A percentile compares a stretch with the other conserved stretches of the same genome.
These are phyloP conservation scores for Poliocrania exsul DNA, from an alignment of 2,797 vertebrate species.

Conservation along the genomic window DNA sequence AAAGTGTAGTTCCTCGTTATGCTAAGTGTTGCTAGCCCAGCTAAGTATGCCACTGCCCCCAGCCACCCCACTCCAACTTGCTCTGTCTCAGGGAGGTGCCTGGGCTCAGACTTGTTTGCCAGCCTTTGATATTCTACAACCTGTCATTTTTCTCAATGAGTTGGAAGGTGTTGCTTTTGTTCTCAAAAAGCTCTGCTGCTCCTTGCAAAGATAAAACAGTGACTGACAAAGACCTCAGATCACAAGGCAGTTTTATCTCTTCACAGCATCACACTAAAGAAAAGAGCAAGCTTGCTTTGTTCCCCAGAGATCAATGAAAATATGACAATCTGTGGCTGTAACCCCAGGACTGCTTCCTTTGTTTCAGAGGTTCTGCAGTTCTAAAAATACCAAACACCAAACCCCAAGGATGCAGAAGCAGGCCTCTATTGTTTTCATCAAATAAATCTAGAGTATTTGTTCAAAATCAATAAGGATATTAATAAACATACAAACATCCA, in stretches of 20 bases:
- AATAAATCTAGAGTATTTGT: not conserved
- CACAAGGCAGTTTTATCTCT: slow-evolving; percentile 38
- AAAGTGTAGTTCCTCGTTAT: not conserved
- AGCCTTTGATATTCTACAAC: slow-evolving; percentile 6
- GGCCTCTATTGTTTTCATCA: not conserved
- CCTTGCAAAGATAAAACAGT: not conserved
- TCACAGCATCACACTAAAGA: not conserved
- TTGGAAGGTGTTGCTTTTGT: not conserved
- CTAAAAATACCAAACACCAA: not conserved
- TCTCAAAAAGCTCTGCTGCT: slow-evolving; percentile 1
- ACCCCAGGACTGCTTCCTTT: slow-evolving; percentile 25
- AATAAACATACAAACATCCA: slow-evolving; percentile 37
- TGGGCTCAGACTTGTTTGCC: not conserved
- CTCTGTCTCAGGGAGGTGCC: not conserved
- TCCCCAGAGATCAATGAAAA: slow-evolving; percentile 1
- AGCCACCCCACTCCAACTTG: not conserved
- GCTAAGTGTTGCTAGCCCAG: not conserved
- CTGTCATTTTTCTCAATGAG: not conserved
- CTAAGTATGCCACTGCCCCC: not conserved
- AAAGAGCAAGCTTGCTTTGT: not conserved
- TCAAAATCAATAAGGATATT: slow-evolving; percentile 14
- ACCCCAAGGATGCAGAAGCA: not conserved
- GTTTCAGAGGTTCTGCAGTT: not conserved
- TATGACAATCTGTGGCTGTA: not conserved
- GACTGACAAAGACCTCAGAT: not conserved